These are phyloP conservation scores for Heloderma charlesbogerti DNA, from an alignment of 2,113 vertebrate species.

Conservation along the genomic window DNA sequence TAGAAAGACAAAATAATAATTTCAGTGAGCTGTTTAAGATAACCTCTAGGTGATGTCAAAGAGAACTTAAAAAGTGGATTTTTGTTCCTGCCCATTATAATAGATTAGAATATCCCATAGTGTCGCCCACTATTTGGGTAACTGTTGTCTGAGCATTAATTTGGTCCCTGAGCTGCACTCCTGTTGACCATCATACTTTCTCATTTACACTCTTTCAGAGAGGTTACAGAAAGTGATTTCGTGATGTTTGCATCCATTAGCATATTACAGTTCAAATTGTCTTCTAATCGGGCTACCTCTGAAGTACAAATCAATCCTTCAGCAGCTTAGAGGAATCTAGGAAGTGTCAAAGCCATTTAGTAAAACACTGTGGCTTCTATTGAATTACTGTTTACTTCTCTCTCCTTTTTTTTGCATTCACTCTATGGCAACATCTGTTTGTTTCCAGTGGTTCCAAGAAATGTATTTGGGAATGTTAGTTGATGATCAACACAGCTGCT, in stretches of 20 bases:
- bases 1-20: not conserved
- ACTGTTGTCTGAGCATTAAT: not conserved
- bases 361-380: constrained; percentile 50
- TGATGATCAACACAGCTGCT: constrained; percentile 60
- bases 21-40: not conserved
- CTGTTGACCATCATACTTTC: constrained; percentile 48
- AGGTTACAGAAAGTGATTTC: constrained; percentile 69
- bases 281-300: constrained; percentile 79
- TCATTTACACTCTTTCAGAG: constrained; percentile 67
- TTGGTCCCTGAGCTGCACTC: not conserved
- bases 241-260: constrained; percentile 75
- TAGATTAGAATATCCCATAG: not conserved
- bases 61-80: not conserved
- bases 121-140: not conserved
- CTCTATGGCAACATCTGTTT: constrained; percentile 62
- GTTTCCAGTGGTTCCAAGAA: constrained; percentile 58
- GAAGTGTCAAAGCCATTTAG: constrained; percentile 71
- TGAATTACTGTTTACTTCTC: constrained; percentile 64
- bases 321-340: constrained; percentile 64
- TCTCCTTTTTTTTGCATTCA: constrained; percentile 35
- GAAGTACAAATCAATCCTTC: constrained; percentile 80
- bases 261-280: constrained; percentile 73
- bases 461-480: constrained; percentile 64
- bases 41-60: not conserved
- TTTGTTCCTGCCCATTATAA: not conserved